Base-by-base conservation (phyloP, 2,888 invertebrate genomes). In the Caenorhabditis plicata region DNA sequence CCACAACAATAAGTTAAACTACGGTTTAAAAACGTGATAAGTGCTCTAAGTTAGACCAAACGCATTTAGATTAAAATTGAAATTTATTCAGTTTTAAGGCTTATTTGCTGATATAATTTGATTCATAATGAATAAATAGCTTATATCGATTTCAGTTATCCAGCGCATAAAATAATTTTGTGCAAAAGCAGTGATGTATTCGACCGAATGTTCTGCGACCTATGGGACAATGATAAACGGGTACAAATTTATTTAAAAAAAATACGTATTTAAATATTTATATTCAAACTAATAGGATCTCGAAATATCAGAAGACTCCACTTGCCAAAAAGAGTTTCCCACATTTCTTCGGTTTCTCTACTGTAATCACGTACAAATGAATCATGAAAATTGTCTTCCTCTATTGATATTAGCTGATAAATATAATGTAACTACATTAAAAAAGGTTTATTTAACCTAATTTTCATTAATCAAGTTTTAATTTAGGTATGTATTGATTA, bases 181-280 rank as follows among this genome's bases (percentile, higher is more conserved):
- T 82, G 82, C 9, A 78, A 81, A 33, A 74, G 81, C 36, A 84
- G 84, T 62, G 83, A 84, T 70, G 84, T 84, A 13, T 84, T 84
- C 74, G 84, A 84, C 62, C 75, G 83, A 15, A 83, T 83, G 83
- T 74, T 83, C 29, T 82, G 81, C 51, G 72, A 81, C 20, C 75
- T 81, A 35, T 83, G 83, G 83, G 71, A 73, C 39, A 63, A 75
- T 51, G 72, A 71, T 31, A 74, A 71, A 40, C 63, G 73, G 54
- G 75, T 74, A 20, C 25, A 39, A 27, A 20, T n/a, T 9, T 17
- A 31, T 39, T 19, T 7, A 13, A 19, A 19, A 17, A 32, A 15
- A 17, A 43, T 36, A 11, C 9, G 19, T 8, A 36, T 17, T 26
- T 1, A 43, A 8, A 27, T 13, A 9, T 4, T 25, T 51, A n/a